A percentile compares a stretch with the other conserved stretches of the same genome.
phyloP scores from a whole-genome alignment of 2,113 vertebrate genomes.

The Vombatus ursinus region DNA sequence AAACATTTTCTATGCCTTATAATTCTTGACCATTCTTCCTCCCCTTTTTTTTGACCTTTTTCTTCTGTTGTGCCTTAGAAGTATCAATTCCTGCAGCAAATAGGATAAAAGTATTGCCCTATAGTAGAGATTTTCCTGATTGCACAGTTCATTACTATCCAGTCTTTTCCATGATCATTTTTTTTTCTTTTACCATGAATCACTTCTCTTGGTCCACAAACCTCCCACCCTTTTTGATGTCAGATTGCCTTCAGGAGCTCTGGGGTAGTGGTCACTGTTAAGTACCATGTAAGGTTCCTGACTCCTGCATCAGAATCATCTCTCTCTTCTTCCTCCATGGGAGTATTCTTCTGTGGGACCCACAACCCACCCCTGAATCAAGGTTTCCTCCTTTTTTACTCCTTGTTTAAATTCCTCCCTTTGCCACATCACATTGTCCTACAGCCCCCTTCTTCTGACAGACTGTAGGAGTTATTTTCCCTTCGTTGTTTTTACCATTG shows the following conservation, averaged over 20 bases:
- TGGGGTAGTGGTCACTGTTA: no score
- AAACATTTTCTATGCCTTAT: background rate
- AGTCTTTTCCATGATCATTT: background rate
- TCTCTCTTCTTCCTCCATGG: no score
- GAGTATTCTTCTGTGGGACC: background rate
- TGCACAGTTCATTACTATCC: background rate
- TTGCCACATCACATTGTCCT: background rate
- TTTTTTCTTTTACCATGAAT: background rate
- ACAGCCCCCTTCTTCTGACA: background rate
- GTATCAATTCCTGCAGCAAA: background rate
- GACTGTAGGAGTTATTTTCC: background rate
- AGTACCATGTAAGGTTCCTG: no score
- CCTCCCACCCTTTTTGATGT: no score
- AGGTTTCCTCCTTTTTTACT: background rate
- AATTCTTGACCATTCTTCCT: background rate
- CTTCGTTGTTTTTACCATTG: background rate
- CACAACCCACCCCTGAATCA: background rate
- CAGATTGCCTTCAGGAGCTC: no score
- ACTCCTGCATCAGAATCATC: no score
- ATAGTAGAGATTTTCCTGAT: background rate
- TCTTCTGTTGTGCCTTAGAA: background rate
- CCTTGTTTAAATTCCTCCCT: background rate
- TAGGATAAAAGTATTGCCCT: background rate
- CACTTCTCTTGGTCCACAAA: no score
- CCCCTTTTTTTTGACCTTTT: background rate